These are phyloP conservation scores for Turdus rufiventris DNA, from an alignment of 2,113 vertebrate genomes.

Conservation along the genomic window DNA sequence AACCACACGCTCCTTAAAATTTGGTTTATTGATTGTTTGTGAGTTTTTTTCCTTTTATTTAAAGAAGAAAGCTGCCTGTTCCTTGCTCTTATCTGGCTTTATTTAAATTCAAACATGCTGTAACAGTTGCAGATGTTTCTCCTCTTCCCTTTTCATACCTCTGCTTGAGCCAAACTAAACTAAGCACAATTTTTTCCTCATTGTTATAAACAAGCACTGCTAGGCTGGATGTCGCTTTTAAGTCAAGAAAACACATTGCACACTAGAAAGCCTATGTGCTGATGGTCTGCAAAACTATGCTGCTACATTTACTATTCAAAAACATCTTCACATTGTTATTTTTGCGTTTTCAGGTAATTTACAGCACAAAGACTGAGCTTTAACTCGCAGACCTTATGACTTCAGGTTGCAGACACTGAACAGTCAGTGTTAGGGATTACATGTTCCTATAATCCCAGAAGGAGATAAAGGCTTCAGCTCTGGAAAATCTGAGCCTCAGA, in stretches of 20 bases:
- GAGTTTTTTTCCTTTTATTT: not conserved
- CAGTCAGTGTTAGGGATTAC: not conserved
- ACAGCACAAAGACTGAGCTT: not conserved
- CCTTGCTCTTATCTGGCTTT: not conserved
- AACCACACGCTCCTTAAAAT: not conserved
- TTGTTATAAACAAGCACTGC: not conserved
- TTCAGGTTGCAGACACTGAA: not conserved
- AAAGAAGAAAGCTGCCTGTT: not conserved
- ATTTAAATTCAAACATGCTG: not conserved
- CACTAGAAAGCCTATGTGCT: not conserved
- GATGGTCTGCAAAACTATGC: not conserved
- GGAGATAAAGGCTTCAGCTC: not conserved
- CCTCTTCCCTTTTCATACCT: not conserved
- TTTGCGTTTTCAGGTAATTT: not conserved
- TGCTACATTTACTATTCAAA: not conserved
- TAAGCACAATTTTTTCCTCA: not conserved
- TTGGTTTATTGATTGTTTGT: not conserved
- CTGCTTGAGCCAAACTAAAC: not conserved
- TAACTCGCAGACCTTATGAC: not conserved
- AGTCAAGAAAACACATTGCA: not conserved
- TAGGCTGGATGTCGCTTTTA: not conserved
- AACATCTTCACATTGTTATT: not conserved
- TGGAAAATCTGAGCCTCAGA: not conserved
- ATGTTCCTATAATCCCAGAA: not conserved
- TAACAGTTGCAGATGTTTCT: slow-evolving; percentile 15